Evolutionary conservation across 2,888 invertebrate genomes (phyloP), one percentile per base, ranked within the genome.

Genomic region (Anoncus sp.): DNA sequence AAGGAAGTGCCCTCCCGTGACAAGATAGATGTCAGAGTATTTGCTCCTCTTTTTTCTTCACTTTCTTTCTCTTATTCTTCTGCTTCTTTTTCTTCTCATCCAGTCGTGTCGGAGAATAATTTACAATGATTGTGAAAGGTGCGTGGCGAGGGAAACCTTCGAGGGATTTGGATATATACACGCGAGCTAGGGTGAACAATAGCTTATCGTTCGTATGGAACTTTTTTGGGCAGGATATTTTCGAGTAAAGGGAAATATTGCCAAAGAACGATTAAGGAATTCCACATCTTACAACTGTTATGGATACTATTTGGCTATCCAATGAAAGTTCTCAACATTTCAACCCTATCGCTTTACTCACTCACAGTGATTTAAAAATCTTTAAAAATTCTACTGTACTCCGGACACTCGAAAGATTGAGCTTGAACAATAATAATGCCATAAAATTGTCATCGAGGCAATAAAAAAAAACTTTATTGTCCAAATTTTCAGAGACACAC

Each of bases 1-100:
- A 79, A 67, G 80, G 81, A 81, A 82, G 77, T 82, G 67, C 66
- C n/a, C 62, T 20, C 24, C 31, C 14, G 71, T 62, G 71, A 62
- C 62, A 66, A 71, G 62, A 70, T 70, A 38, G 59, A 71, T 43
- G 71, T 45, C 9, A 31, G n/a, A n/a, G 47, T 38, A n/a, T 55
- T 63, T 31, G 10, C 16, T 40, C 22, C 31, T 24, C 18, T 53
- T 49, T 55, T 47, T 67, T 47, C n/a, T n/a, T n/a, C n/a, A n/a
- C n/a, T n/a, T n/a, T n/a, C n/a, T n/a, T n/a, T n/a, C n/a, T n/a
- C n/a, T n/a, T n/a, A n/a, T n/a, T n/a, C n/a, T n/a, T n/a, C n/a
- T n/a, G n/a, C n/a, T n/a, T n/a, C n/a, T 66, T 62, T 66, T 57
- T 60, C 59, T 49, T n/a, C 22, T 45, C 57, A 57, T 20, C 22